Conservation (phyloP, 2,113 vertebrate species). For the Grammomys surdaster region DNA sequence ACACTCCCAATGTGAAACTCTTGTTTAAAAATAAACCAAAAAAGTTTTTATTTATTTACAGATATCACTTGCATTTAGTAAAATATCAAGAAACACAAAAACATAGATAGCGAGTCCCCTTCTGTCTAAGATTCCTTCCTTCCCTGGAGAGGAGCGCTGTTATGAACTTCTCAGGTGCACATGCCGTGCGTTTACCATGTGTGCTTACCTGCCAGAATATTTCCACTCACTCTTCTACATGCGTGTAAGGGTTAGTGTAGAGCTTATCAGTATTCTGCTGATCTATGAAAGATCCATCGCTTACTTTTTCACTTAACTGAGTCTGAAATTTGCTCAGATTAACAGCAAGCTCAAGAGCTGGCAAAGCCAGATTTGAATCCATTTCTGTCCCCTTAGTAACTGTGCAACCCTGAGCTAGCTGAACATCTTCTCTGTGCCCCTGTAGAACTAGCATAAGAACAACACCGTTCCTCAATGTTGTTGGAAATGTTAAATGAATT, state of each 20-base stretch:
- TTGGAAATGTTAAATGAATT: background rate
- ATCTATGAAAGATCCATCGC: background rate
- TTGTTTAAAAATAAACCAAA: background rate
- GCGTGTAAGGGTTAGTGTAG: background rate
- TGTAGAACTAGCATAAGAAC: background rate
- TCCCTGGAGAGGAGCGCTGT: background rate
- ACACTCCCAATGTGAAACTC: background rate
- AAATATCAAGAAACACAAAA: conserved; percentile 19
- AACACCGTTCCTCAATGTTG: background rate
- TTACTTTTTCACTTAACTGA: background rate
- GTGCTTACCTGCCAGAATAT: background rate
- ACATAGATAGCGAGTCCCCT: background rate
- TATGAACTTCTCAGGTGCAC: background rate
- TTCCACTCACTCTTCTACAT: background rate
- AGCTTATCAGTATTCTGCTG: background rate
- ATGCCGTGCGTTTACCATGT: background rate
- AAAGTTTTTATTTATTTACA: background rate
- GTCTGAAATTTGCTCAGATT: background rate
- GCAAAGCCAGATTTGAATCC: background rate
- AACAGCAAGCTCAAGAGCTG: background rate
- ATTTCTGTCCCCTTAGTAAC: background rate
- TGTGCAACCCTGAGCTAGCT: background rate
- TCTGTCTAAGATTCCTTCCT: background rate
- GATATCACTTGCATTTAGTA: background rate
- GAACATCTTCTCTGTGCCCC: background rate